A percentile compares a stretch with the other conserved stretches of the same genome.
phyloP scores from a whole-genome alignment of 2,888 invertebrate genomes.

The Diarsia mendica region DNA sequence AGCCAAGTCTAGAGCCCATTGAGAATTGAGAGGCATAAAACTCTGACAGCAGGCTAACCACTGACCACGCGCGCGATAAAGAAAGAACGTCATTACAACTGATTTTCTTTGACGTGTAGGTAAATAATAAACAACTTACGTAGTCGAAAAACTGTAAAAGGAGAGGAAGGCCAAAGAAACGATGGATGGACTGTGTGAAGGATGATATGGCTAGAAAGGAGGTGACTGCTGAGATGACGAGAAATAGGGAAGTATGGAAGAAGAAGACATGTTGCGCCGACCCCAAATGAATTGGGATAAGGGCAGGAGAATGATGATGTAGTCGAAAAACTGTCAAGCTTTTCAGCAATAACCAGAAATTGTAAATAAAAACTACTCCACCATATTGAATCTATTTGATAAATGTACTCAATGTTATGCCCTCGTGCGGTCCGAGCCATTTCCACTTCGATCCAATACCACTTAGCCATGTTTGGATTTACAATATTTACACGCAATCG shows the following conservation, averaged over 20 bases:
- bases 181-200: too few species aligned
- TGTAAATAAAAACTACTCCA: neutral
- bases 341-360: neutral
- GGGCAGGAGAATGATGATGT: too few species aligned
- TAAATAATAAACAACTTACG: neutral
- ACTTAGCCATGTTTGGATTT: conserved; percentile 40
- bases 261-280: too few species aligned
- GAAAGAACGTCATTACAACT: neutral
- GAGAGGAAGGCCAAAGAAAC: too few species aligned
- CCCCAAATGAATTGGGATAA: too few species aligned
- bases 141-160: neutral
- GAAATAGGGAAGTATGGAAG: too few species aligned
- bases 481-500: conserved; percentile 58
- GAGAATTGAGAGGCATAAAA: too few species aligned
- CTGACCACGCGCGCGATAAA: too few species aligned
- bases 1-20: too few species aligned
- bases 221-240: too few species aligned
- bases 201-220: too few species aligned
- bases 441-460: conserved; percentile 42
- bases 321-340: neutral
- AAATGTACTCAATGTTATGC: conserved; percentile 22
- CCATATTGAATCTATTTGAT: conserved; percentile 27
- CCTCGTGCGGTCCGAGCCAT: neutral
- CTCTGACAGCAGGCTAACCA: too few species aligned
- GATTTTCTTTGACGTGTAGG: neutral